Evolutionary conservation across 2,113 vertebrate genomes (phyloP), one percentile per base, ranked within the genome.

Genomic region (Brevimyrus niger): DNA sequence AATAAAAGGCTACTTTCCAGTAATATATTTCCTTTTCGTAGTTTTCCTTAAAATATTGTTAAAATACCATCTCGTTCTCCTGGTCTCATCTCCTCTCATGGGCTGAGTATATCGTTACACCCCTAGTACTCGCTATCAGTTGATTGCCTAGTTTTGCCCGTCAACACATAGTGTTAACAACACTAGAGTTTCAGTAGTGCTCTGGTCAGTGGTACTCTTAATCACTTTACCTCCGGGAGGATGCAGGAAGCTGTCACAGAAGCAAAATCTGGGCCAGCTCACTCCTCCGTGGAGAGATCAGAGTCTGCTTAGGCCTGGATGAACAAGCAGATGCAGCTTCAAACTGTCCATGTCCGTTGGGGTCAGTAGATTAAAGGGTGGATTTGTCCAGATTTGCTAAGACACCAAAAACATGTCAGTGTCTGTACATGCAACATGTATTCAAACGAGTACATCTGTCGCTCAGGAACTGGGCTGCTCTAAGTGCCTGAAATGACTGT

Each of bases 321-420:
- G 84, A 91, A 55, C 58, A 91, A 69, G 87, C 88, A 91, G 87
- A 90, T 89, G 89, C 89, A 88, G 86, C 88, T 46, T 87, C 87
- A 80, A 89, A 83, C 88, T 80, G 55, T 88, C 83, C 86, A 27
- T 87, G 31, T 31, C 50, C 58, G 42, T 87, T 61, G 80, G 83
- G 89, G 91, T 91, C 86, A 91, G n/a, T 53, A 65, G 86, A 90
- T 61, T 76, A 84, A 31, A 87, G 19, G 35, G 86, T 88, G 88
- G 89, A 69, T 50, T 44, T 86, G 89, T 90, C 89, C 84, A 76
- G 90, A 76, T 91, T 92, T 90, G 58, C 19, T 58, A 35, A 69
- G 47, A 80, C 88, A 69, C 82, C 51, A 85, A 85, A 65, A 83
- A 85, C 87, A 90, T 85, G 76, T 35, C 88, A 90, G 55, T 38